Evolutionary conservation across 2,888 invertebrate genomes (phyloP), one percentile per base, ranked within the genome.

Genomic region (Tolmerus cingulatus): DNA sequence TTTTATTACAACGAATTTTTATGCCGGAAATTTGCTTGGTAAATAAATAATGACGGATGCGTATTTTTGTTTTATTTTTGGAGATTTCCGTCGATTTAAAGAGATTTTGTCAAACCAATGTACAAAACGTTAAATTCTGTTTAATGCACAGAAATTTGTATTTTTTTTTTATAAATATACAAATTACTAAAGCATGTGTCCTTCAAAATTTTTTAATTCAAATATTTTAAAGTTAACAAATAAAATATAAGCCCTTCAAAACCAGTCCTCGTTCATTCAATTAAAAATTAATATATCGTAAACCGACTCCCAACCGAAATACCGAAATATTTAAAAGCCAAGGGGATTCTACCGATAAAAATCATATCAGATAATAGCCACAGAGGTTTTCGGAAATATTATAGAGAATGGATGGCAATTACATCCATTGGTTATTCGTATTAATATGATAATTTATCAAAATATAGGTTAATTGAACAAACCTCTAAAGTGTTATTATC

Each of bases 401-500:
- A 66, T 23, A 66, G 27, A 19, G 66, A 66, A 66, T 66, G 66
- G 66, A 9, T 27, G 66, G 27, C 27, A 66, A 66, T 66, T 19
- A 23, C 66, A 66, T 23, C 5, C 8, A 66, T 66, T 66, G 66
- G 12, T 12, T 23, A 12, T 12, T 3, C 23, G 40, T 34, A 77
- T 37, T 77, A 66, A 66, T 66, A 19, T 79, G 79, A 9, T 46
- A 51, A 79, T 79, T 19, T n/a, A 27, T 46, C 46, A 46, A 46
- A 30, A 30, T 55, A 30, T n/a, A 51, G 19, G 23, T 66, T 19
- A n/a, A 74, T 66, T 27, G 51, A 57, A 74, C 43, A 46, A 74
- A 95, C 94, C 93, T 94, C 94, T 87, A 95, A 93, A 92, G 94
- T 93, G 0, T 93, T 94, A 74, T 91, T 91, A 9, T 93, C 93